A percentile compares a stretch with the other conserved stretches of the same genome.
Evolutionary conservation across 2,888 invertebrate species (phyloP).

Genomic region (Cyclophora albipunctata): DNA sequence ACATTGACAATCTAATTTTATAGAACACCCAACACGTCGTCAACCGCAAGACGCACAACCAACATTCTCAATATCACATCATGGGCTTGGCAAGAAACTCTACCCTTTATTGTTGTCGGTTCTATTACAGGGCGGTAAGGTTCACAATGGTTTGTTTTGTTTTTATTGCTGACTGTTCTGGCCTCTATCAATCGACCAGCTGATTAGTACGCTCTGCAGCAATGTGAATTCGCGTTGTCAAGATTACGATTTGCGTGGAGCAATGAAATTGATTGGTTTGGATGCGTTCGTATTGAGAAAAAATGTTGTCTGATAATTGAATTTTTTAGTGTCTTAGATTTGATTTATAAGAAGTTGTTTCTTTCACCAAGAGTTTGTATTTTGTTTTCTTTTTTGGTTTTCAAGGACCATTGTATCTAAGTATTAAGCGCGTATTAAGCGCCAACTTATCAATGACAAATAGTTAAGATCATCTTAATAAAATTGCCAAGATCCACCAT

Average conservation of each 20-base stretch:
- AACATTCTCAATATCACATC: background rate
- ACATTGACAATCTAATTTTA: too few species aligned
- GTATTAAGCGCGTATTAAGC: background rate
- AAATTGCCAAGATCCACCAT: too few species aligned
- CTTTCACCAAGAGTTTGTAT: too few species aligned
- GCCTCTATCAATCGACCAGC: constrained; percentile 16
- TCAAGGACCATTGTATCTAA: background rate
- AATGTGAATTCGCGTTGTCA: constrained; percentile 22
- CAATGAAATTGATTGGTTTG: background rate
- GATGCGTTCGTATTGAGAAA: too few species aligned
- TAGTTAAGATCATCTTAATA: too few species aligned
- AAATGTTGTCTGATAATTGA: too few species aligned
- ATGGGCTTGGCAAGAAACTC: constrained; percentile 5
- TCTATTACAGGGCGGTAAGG: background rate
- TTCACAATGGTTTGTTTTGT: constrained; percentile 2
- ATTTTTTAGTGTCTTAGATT: constrained; percentile 6
- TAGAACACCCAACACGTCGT: too few species aligned
- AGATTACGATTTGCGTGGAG: constrained; percentile 16
- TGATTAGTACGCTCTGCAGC: constrained; percentile 27
- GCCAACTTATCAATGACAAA: background rate
- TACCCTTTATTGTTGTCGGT: background rate
- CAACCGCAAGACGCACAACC: too few species aligned
- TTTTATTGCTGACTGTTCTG: constrained; percentile 5
- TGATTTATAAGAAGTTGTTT: too few species aligned
- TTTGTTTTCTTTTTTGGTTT: too few species aligned